A percentile compares a stretch with the other conserved stretches of the same genome.
These are phyloP conservation scores for Catostylus mosaicus DNA, from an alignment of 30 jellyfish, hydroid and myxozoan species.

Conservation along the genomic window DNA sequence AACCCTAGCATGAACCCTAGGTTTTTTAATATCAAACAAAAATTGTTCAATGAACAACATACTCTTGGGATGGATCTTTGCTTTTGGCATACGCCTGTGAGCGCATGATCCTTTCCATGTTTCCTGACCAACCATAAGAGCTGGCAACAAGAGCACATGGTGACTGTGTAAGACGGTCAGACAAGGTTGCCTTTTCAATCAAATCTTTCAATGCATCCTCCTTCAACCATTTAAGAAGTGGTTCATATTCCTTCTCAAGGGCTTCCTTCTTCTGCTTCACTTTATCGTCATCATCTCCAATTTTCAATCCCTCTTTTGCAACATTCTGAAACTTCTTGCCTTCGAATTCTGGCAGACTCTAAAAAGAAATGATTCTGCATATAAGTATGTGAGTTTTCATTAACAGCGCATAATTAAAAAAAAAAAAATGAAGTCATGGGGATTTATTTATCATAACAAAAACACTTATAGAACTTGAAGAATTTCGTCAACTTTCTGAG, in stretches of 20 bases:
- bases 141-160: conserved; percentile 99
- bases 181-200: conserved; percentile 93
- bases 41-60: too few relatives aligned
- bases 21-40: too few relatives aligned
- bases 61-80: conserved; percentile 98
- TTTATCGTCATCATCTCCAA: conserved; percentile 95
- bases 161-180: conserved; percentile 94
- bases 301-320: conserved; percentile 97
- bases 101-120: conserved; percentile 99
- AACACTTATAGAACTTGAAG: too few relatives aligned
- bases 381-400: too few relatives aligned
- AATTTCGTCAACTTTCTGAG: too few relatives aligned
- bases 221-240: conserved; percentile 95
- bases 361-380: background rate
- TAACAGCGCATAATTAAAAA: background rate
- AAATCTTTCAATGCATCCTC: conserved; percentile 88
- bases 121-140: conserved; percentile 99
- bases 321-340: conserved; percentile 99
- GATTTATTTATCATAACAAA: too few relatives aligned
- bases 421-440: too few relatives aligned
- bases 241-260: conserved; percentile 96
- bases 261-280: conserved; percentile 84
- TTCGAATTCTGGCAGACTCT: conserved; percentile 98
- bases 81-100: conserved; percentile 99
- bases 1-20: too few relatives aligned